Evolutionary conservation across 2,888 invertebrate genomes (phyloP).

Genomic region (Andrena trimmerana): DNA sequence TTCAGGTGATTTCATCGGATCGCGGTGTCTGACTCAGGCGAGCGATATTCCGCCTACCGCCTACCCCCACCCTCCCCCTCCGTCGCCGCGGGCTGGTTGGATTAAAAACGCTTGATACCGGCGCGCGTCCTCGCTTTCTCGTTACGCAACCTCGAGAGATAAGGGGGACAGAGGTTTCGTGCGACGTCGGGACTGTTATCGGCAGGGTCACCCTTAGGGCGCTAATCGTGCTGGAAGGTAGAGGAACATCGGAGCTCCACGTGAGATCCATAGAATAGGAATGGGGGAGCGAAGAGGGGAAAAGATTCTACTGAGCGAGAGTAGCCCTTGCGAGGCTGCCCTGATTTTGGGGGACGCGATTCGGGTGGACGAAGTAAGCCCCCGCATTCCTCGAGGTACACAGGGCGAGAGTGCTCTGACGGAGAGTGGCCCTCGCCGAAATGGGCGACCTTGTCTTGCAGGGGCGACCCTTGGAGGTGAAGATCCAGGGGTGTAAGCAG

Average conservation of each 20-base stretch:
- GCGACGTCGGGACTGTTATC: background rate
- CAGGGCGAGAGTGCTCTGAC: background rate
- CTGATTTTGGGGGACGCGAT: background rate
- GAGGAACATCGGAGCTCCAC: background rate
- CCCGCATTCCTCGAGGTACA: background rate
- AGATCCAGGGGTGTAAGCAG: constrained; percentile 64
- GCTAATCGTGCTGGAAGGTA: background rate
- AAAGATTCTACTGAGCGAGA: no score
- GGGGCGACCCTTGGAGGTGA: constrained; percentile 48
- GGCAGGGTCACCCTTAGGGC: background rate
- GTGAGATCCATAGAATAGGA: no score
- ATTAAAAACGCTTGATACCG: constrained; percentile 39
- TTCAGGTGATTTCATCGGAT: constrained; percentile 57
- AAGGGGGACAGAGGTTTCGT: constrained; percentile 2
- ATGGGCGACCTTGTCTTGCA: constrained; percentile 52
- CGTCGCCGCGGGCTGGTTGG: constrained; percentile 13
- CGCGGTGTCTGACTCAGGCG: constrained; percentile 42
- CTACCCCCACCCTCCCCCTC: background rate
- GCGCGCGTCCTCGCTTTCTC: constrained; percentile 43
- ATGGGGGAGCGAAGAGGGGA: no score
- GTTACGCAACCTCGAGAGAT: constrained; percentile 31
- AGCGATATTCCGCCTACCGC: constrained; percentile 30
- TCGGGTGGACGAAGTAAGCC: background rate
- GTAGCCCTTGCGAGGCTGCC: no score
- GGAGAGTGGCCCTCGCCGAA: background rate